A percentile compares a stretch with the other conserved stretches of the same genome.
Evolutionary conservation across 2,113 vertebrate species (phyloP).

Genomic region (Zosterops borbonicus): DNA sequence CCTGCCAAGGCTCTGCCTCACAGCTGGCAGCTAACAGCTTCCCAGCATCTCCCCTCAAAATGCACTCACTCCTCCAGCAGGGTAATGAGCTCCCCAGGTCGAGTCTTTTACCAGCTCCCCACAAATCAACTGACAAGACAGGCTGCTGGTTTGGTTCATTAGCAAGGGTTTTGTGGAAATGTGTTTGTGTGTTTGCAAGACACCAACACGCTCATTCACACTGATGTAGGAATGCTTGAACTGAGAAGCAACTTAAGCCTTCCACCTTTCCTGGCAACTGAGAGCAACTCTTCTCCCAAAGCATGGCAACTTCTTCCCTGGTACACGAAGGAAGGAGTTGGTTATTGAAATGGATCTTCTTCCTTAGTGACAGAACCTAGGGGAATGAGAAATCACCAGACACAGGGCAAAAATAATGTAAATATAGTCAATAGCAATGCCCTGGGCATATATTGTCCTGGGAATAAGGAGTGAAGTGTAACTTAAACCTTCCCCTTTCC

Average conservation of each 20-base stretch:
- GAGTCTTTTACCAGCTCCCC: not conserved
- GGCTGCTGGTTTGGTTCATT: not conserved
- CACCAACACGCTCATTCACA: not conserved
- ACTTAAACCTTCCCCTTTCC: too few species aligned
- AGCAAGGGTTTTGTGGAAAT: not conserved
- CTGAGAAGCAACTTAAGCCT: not conserved
- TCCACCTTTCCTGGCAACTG: not conserved
- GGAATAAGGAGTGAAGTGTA: not conserved
- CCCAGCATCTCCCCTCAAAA: slow-evolving; percentile 41
- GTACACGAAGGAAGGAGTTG: not conserved
- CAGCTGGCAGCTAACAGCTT: slow-evolving; percentile 33
- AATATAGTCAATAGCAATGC: not conserved
- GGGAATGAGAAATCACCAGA: not conserved
- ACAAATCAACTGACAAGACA: slow-evolving; percentile 25
- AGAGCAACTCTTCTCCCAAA: not conserved
- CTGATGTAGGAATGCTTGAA: not conserved
- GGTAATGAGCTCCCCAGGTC: slow-evolving; percentile 8
- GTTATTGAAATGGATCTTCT: not conserved
- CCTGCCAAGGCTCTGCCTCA: not conserved
- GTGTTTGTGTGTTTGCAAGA: not conserved
- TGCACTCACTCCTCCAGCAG: not conserved
- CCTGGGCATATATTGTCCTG: not conserved
- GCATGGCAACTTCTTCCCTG: not conserved
- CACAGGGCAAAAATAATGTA: not conserved
- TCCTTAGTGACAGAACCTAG: not conserved